phyloP scores from a whole-genome alignment of 1,140 invertebrate species.

The Papilio polyxenes region DNA sequence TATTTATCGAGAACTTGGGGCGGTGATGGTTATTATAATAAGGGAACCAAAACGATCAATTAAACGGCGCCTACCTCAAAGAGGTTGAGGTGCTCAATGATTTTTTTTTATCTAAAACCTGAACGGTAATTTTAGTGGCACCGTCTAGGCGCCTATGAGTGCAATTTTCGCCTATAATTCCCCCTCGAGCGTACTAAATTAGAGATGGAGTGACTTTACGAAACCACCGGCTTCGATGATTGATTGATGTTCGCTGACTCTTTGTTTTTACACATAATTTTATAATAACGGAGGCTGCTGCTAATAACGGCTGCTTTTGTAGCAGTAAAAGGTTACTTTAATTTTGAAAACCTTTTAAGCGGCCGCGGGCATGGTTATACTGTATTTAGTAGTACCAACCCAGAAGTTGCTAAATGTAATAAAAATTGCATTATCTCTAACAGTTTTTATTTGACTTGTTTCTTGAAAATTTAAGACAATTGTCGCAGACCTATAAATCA shows the following conservation, averaged over 20 bases:
- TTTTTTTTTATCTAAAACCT: constrained; percentile 40
- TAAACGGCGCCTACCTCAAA: constrained; percentile 68
- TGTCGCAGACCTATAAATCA: no score
- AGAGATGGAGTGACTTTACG: constrained; percentile 15
- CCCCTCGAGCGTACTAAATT: not conserved
- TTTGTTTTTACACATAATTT: constrained; percentile 35
- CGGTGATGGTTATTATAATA: constrained; percentile 60
- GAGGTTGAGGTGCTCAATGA: constrained; percentile 50
- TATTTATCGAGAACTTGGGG: constrained; percentile 65
- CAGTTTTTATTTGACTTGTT: no score
- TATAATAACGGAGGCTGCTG: constrained; percentile 22
- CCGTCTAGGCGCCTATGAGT: constrained; percentile 15
- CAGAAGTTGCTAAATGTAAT: not conserved
- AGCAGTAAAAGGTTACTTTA: constrained; percentile 11
- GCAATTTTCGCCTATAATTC: constrained; percentile 24
- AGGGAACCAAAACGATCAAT: constrained; percentile 69
- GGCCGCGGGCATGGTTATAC: not conserved
- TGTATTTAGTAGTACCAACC: not conserved
- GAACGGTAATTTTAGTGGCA: constrained; percentile 27
- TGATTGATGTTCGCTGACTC: constrained; percentile 21
- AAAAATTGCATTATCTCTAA: not conserved
- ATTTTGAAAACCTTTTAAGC: not conserved
- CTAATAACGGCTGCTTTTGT: not conserved
- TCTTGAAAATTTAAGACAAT: no score
- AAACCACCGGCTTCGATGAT: constrained; percentile 22